Conservation (phyloP, 2,888 invertebrate genomes). For the Hoplodrina blanda region DNA sequence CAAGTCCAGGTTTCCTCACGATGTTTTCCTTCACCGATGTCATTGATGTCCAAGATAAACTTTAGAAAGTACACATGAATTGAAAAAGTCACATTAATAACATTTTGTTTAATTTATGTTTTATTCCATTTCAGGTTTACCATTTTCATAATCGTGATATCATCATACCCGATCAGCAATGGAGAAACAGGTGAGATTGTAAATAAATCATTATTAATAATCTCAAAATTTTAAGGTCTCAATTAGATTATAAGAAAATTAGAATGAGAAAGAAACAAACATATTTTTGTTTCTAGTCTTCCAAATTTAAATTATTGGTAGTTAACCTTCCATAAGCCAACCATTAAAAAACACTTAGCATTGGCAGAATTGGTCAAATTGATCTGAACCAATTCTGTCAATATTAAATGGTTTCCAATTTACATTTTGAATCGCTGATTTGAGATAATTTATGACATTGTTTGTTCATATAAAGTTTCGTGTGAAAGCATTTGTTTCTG, state of each 20-base stretch:
- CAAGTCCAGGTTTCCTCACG: too few species aligned
- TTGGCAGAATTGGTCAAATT: slow-evolving; percentile 43
- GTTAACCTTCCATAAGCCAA: slow-evolving; percentile 5
- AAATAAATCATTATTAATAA: too few species aligned
- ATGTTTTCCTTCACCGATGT: too few species aligned
- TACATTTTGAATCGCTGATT: slow-evolving; percentile 21
- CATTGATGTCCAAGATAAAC: too few species aligned
- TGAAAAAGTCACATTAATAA: too few species aligned
- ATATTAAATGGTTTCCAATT: slow-evolving; percentile 41
- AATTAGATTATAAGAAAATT: too few species aligned
- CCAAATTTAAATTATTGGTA: slow-evolving; percentile 1
- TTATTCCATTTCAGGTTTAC: slow-evolving; percentile 52
- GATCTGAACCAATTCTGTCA: slow-evolving; percentile 45
- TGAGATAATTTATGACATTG: slow-evolving; percentile 19
- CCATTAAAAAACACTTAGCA: slow-evolving; percentile 31
- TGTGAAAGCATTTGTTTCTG: neutral
- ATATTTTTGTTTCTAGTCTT: neutral
- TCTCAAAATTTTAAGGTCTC: too few species aligned
- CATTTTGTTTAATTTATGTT: neutral
- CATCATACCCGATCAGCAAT: slow-evolving; percentile 47
- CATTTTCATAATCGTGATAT: slow-evolving; percentile 48
- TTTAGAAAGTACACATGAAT: too few species aligned
- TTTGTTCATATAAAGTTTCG: neutral
- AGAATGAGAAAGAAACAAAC: neutral
- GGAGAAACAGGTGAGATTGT: slow-evolving; percentile 57